Conservation (phyloP, 2,797 vertebrate species). For the Poeciliopsis turneri region DNA sequence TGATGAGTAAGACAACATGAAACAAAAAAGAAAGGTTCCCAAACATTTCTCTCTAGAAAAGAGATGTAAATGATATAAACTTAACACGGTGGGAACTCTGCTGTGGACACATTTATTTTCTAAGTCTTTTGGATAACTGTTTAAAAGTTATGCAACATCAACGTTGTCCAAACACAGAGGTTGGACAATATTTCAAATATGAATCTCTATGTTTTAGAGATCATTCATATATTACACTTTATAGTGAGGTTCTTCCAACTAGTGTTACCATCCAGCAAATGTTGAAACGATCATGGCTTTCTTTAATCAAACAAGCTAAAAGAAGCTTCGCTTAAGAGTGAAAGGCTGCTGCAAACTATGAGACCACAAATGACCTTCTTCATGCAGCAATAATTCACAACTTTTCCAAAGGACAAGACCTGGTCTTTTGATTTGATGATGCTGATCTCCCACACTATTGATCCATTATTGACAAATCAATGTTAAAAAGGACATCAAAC, state of each 20-base stretch:
- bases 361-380: background rate
- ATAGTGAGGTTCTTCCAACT: background rate
- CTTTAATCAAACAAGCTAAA: background rate
- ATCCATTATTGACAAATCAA: background rate
- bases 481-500: background rate
- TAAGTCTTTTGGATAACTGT: background rate
- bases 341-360: background rate
- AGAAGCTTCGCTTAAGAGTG: background rate
- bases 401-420: background rate
- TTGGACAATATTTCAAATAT: background rate
- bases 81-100: background rate
- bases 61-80: background rate
- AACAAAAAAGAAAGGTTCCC: background rate
- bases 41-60: background rate
- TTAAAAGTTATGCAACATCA: background rate
- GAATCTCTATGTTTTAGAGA: background rate
- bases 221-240: background rate
- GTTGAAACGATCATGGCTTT: background rate
- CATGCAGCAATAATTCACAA: background rate
- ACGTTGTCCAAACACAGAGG: background rate
- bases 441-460: background rate
- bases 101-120: background rate
- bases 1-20: background rate
- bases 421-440: background rate
- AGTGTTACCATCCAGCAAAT: background rate